Base-by-base conservation (phyloP, 1,140 invertebrate species). In the Agraylea sexmaculata region DNA sequence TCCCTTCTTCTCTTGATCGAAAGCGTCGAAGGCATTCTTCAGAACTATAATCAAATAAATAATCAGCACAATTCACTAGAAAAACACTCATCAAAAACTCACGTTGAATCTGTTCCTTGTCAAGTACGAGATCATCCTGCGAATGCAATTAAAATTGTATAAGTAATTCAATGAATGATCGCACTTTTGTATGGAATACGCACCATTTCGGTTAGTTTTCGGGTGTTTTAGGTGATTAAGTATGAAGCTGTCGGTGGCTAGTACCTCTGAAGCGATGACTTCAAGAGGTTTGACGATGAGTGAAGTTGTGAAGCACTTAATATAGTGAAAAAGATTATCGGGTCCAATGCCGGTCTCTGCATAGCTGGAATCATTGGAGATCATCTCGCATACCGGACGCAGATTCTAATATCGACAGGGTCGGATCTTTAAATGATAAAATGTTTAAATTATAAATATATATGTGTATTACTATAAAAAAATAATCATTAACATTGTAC, bases 1-100 rank as follows among this genome's bases (percentile, higher is more conserved):
- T 1, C 82, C 81, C 37, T 77, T 78, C 50, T 79, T 80, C 40
- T 83, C 81, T 25, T 76, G 74, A 53, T 87, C 83, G 54, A 87
- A 87, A 27, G 83, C 81, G 50, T 80, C 75, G 59, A 87, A 87
- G 11, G 80, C 81, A 51, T 79, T 80, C 43, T 75, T 73, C 39
- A 84, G 62, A 62, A 83, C 81, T 83, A 54, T 17, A 53, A 50
- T 31, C 22, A 37, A 43, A 42, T 31, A 42, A 42, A n/a, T n/a
- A n/a, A n/a, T n/a, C n/a, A n/a, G n/a, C 4, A 35, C 20, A 32
- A 19, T 32, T 21, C n/a, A 10, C 21, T 34, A 19, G 21, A 35
- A 42, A 31, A 41, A 11, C 8, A 39, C 17, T 8, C 12, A 39
- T 39, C 4, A 22, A 39, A 16, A 28, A 53, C 64, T 57, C 58